Evolutionary conservation across 2,113 vertebrate species (phyloP).

Genomic region (Forbesichthys agassizii): DNA sequence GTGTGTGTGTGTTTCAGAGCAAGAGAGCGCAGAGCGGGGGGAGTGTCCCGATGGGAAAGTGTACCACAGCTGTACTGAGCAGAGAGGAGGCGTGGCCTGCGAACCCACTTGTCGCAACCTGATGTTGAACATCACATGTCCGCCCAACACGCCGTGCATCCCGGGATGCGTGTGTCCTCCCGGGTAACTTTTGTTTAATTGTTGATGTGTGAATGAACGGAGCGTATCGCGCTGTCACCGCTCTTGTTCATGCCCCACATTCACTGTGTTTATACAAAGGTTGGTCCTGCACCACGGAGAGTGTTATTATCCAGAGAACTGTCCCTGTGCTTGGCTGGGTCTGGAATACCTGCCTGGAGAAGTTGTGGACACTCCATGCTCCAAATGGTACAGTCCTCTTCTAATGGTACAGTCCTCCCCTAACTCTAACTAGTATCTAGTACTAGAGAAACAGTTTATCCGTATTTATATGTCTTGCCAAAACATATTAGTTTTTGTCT

Average conservation of each 20-base stretch:
- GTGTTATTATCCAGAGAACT: constrained; percentile 95
- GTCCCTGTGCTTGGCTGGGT: constrained; percentile 94
- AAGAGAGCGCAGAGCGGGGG: constrained; percentile 72
- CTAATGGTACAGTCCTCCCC: background rate
- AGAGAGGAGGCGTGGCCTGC: constrained; percentile 87
- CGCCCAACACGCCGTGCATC: constrained; percentile 89
- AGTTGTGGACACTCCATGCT: constrained; percentile 90
- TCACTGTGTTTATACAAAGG: constrained; percentile 68
- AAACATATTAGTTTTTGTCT: too few species aligned
- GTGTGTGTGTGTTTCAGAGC: constrained; percentile 58
- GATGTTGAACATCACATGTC: constrained; percentile 97
- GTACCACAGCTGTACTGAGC: constrained; percentile 91
- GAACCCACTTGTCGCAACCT: constrained; percentile 90
- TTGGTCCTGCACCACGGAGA: constrained; percentile 91
- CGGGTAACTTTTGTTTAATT: constrained; percentile 77
- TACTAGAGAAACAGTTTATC: too few species aligned
- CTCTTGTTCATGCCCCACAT: constrained; percentile 10
- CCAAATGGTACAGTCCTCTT: constrained; percentile 83
- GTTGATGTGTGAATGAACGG: background rate
- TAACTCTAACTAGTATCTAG: background rate
- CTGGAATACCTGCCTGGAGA: constrained; percentile 95
- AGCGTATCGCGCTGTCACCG: background rate
- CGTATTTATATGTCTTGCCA: too few species aligned
- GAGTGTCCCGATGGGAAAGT: constrained; percentile 91
- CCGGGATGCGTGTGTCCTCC: constrained; percentile 91